A percentile compares a stretch with the other conserved stretches of the same genome.
These are phyloP conservation scores for Falco naumanni DNA, from an alignment of 2,797 vertebrate species.

Conservation along the genomic window DNA sequence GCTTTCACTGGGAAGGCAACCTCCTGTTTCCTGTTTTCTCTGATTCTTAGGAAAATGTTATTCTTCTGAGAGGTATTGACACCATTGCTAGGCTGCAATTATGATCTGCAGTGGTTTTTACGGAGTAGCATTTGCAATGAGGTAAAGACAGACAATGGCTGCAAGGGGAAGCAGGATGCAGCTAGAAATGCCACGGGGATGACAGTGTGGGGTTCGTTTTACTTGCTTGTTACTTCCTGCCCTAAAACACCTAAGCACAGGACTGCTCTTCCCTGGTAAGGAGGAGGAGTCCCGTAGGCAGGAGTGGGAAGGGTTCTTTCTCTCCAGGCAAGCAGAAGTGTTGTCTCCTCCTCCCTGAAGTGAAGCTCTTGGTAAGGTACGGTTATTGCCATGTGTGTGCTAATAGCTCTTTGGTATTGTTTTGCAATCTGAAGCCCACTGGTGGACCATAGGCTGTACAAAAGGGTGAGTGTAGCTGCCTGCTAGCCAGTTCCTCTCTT, in stretches of 20 bases:
- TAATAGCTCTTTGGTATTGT: conserved; percentile 99
- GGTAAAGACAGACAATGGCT: not conserved
- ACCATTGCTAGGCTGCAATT: not conserved
- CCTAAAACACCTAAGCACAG: not conserved
- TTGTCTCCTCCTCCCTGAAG: conserved; percentile 48
- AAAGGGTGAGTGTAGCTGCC: conserved; percentile 99
- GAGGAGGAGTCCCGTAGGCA: conserved; percentile 6
- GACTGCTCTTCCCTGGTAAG: conserved; percentile 8
- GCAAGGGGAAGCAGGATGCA: conserved; percentile 8
- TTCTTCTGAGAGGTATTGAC: not conserved
- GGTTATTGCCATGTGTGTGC: conserved; percentile 85
- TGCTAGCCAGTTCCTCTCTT: conserved; percentile 90
- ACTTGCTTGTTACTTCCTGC: conserved; percentile 24
- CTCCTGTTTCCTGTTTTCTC: not conserved
- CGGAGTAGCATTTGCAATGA: not conserved
- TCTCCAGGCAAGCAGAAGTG: conserved; percentile 55
- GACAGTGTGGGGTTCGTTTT: not conserved
- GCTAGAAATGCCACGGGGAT: not conserved
- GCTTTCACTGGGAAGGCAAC: not conserved
- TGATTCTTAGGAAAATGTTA: not conserved
- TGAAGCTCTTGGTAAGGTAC: conserved; percentile 72
- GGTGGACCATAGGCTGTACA: conserved; percentile 99
- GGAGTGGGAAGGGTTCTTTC: conserved; percentile 53
- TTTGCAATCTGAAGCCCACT: conserved; percentile 99
- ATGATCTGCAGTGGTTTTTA: not conserved